phyloP scores from a whole-genome alignment of 2,797 vertebrate genomes.

The Characodon lateralis region DNA sequence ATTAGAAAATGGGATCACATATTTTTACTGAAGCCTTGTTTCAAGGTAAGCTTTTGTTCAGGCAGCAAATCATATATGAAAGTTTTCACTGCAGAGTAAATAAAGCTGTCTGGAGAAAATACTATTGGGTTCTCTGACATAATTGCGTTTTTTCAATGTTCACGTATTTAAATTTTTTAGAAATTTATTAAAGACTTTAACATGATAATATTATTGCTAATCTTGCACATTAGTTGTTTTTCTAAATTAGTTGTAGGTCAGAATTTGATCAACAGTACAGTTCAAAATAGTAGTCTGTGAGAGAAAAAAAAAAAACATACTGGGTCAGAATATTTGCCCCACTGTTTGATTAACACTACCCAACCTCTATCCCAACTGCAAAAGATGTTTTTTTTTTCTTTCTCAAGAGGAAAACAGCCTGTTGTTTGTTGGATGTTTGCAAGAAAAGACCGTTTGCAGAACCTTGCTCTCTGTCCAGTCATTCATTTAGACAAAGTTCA shows the following conservation, averaged over 20 bases:
- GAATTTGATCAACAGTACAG: neutral
- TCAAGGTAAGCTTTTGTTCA: neutral
- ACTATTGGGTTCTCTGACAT: neutral
- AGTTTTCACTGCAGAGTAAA: neutral
- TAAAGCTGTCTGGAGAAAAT: neutral
- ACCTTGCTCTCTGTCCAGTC: too few relatives aligned
- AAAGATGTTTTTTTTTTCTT: too few relatives aligned
- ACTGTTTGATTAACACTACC: neutral
- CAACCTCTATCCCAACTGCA: neutral
- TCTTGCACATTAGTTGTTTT: neutral
- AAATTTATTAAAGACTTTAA: neutral
- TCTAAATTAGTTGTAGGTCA: neutral
- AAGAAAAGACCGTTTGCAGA: too few relatives aligned
- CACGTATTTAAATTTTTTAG: neutral
- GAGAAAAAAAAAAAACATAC: neutral
- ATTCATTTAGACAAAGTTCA: neutral
- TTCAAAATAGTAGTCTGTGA: neutral
- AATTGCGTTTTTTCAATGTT: neutral
- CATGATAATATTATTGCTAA: neutral
- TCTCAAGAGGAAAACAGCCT: too few relatives aligned
- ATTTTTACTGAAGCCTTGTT: neutral
- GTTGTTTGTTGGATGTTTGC: too few relatives aligned
- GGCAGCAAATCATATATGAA: neutral
- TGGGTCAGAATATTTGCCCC: neutral
- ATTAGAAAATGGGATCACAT: neutral